Base-by-base conservation (phyloP, 64 coral and sea anemone species). In the Porites australiensis region DNA sequence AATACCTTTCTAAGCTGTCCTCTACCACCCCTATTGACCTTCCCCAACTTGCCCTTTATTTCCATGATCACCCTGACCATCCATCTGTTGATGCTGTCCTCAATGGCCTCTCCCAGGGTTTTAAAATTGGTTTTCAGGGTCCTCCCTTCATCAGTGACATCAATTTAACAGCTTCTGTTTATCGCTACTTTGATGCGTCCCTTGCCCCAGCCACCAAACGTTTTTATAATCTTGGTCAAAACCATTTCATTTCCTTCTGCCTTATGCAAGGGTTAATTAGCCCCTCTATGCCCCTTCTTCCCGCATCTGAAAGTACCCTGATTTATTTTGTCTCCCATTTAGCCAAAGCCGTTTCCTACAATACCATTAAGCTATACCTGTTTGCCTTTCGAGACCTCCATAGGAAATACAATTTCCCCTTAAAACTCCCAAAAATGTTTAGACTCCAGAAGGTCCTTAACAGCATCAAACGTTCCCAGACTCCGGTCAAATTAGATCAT, bases 291-390 rank as follows among this genome's bases (percentile, higher is more conserved):
- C 85, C 68, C 9, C 64, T 87, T 18, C 59, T 44, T 8, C 88
- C 54, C 9, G 54, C 75, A 7, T 57, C 48, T 4, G 74, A 79
- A 50, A 4, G 20, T 5, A 89, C 50, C 2, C n/a, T 79, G 70
- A 51, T 89, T 2, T 67, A 79, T 79, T 79, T 77, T 21, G 71
- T 13, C 2, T 43, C 73, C 2, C 75, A 19, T n/a, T 43, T 89
- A 4, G 44, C 12, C 12, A 18, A 49, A 4, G 3, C 13, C 2
- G 45, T 79, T 46, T 21, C 58, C 6, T 37, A 87, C 43, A 8
- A 2, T 12, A 22, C 88, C 44, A 89, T 89, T 23, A 89, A 89
- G 22, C 2, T 64, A 5, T 79, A 89, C 58, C 11, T 89, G 6
- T 9, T 70, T 44, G 88, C 74, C 4, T 4, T 89, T 3, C n/a